A percentile compares a stretch with the other conserved stretches of the same genome.
Conservation (phyloP, 2,113 vertebrate species). For the Chamaea fasciata region DNA sequence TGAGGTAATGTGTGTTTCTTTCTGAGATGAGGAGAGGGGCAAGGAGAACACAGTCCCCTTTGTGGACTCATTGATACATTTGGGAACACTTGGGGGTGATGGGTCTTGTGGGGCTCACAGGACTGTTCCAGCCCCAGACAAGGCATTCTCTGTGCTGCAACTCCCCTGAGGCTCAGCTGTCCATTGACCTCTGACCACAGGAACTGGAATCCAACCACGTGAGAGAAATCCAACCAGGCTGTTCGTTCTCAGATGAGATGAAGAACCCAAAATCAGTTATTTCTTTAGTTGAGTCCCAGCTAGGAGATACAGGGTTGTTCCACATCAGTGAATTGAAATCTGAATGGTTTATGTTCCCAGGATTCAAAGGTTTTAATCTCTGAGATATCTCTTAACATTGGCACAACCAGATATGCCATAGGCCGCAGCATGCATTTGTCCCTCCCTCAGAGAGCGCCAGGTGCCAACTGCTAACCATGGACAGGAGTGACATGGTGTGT, state of each 20-base stretch:
- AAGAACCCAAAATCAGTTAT: not conserved
- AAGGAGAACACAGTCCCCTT: not conserved
- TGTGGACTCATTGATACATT: not conserved
- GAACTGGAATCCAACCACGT: not conserved
- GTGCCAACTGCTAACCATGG: accelerated
- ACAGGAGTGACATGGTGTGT: not conserved
- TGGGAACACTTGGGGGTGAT: not conserved
- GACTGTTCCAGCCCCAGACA: not conserved
- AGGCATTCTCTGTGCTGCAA: not conserved
- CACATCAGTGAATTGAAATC: not conserved
- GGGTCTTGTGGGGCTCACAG: not conserved
- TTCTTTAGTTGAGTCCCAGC: accelerated
- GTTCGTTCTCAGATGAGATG: not conserved
- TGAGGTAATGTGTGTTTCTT: not conserved
- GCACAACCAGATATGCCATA: not conserved
- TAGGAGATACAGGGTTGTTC: not conserved
- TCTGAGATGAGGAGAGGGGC: not conserved
- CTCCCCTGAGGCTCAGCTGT: not conserved
- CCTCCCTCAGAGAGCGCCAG: not conserved
- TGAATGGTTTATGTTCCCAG: not conserved
- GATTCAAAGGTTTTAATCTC: not conserved
- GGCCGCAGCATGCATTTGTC: not conserved
- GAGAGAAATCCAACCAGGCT: not conserved
- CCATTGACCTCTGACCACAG: not conserved
- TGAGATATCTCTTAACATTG: not conserved